phyloP scores from a whole-genome alignment of 2,797 vertebrate genomes.

The Brachyrhaphis roseni region DNA sequence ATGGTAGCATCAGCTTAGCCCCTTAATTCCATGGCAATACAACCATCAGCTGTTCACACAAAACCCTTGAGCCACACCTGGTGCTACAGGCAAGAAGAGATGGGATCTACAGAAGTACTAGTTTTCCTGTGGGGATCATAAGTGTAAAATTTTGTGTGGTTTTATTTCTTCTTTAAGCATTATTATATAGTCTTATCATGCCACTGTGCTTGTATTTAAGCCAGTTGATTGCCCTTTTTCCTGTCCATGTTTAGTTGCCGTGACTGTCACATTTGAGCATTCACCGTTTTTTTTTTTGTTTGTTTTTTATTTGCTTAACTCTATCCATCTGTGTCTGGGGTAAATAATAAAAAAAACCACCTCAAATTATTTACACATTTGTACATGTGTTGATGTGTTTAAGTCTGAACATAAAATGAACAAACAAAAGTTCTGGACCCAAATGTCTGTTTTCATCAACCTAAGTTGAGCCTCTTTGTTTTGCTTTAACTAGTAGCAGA shows the following conservation, averaged over 20 bases:
- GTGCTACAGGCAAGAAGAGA: background rate
- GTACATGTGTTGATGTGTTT: conserved; percentile 7
- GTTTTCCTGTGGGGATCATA: background rate
- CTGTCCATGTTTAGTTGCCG: background rate
- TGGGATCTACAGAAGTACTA: background rate
- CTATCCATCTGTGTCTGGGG: conserved; percentile 6
- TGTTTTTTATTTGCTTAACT: conserved; percentile 18
- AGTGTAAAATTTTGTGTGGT: background rate
- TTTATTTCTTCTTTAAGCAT: background rate
- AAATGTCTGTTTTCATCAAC: background rate
- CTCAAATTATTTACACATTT: conserved; percentile 18
- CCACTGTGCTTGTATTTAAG: background rate
- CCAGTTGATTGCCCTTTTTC: background rate
- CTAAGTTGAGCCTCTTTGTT: background rate
- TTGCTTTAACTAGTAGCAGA: background rate
- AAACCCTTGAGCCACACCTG: background rate
- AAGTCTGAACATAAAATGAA: conserved; percentile 5
- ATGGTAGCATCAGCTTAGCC: background rate
- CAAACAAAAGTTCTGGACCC: background rate
- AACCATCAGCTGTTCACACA: conserved; percentile 2
- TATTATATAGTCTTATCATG: background rate
- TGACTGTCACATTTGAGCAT: conserved; percentile 2
- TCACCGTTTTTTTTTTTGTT: background rate
- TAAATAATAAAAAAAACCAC: background rate
- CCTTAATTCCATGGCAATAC: background rate